These are phyloP conservation scores for Cataglyphis rosenhaueri DNA, from an alignment of 2,888 invertebrate genomes.

Conservation along the genomic window DNA sequence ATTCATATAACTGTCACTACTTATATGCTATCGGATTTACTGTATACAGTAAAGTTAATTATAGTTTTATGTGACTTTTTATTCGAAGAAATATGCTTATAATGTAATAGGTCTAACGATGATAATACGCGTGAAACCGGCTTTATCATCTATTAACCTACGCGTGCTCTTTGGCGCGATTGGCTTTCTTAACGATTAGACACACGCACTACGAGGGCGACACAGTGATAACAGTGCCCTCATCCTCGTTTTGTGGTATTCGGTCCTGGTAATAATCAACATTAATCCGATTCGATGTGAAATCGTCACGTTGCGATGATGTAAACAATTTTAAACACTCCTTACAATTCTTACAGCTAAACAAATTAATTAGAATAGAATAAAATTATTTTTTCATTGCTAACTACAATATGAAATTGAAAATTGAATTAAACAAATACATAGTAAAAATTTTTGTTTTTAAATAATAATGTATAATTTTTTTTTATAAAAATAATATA, in stretches of 20 bases:
- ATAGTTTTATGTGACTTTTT: neutral
- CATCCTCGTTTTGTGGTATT: constrained; percentile 19
- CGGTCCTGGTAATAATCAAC: constrained; percentile 4
- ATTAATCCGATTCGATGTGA: neutral
- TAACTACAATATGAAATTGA: neutral
- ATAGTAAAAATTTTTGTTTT: neutral
- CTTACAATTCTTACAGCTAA: neutral
- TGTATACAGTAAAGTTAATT: neutral
- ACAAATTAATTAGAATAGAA: constrained; percentile 3
- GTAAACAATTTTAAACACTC: neutral
- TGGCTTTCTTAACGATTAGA: constrained; percentile 28
- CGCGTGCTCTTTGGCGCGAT: constrained; percentile 21
- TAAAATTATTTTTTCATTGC: neutral
- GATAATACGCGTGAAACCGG: constrained; percentile 7
- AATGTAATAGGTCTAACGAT: neutral
- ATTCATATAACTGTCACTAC: neutral
- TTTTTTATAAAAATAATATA: neutral
- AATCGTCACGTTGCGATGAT: neutral
- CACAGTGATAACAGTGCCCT: constrained; percentile 1
- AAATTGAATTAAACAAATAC: neutral
- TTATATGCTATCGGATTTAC: neutral
- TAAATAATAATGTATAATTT: neutral
- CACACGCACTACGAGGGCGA: constrained; percentile 14
- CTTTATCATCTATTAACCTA: constrained; percentile 21
- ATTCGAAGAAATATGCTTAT: neutral